These are phyloP conservation scores for Dendrolimus houi DNA, from an alignment of 2,888 invertebrate genomes.

Conservation along the genomic window DNA sequence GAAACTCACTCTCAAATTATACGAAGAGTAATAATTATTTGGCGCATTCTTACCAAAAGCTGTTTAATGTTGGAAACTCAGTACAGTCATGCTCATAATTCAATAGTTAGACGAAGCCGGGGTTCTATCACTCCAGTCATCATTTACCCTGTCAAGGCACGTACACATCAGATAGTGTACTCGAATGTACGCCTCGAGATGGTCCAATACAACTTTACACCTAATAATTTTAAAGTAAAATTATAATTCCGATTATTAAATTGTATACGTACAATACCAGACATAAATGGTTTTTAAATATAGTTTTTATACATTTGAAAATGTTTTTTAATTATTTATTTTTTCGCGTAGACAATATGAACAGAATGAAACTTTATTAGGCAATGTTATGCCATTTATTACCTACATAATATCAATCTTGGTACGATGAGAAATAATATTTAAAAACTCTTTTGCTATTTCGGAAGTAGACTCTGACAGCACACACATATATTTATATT, in stretches of 20 bases:
- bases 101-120: slow-evolving; percentile 22
- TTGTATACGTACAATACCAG: slow-evolving; percentile 9
- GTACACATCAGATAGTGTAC: slow-evolving; percentile 47
- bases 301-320: no score
- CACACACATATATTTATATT: no score
- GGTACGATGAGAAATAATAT: no score
- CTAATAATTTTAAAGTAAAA: slow-evolving; percentile 64
- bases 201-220: slow-evolving; percentile 52
- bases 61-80: not conserved
- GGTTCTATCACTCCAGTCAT: slow-evolving; percentile 51
- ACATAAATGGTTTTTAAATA: no score
- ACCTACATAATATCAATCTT: no score
- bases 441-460: no score
- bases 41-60: not conserved
- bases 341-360: no score
- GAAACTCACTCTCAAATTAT: not conserved
- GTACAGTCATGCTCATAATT: slow-evolving; percentile 38
- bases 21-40: not conserved
- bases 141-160: slow-evolving; percentile 45
- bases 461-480: no score
- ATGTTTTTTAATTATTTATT: no score
- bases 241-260: slow-evolving; percentile 35
- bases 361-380: no score
- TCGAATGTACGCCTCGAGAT: slow-evolving; percentile 29
- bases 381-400: no score